These are phyloP conservation scores for Diarsia dahlii DNA, from an alignment of 2,888 invertebrate genomes.

Conservation along the genomic window DNA sequence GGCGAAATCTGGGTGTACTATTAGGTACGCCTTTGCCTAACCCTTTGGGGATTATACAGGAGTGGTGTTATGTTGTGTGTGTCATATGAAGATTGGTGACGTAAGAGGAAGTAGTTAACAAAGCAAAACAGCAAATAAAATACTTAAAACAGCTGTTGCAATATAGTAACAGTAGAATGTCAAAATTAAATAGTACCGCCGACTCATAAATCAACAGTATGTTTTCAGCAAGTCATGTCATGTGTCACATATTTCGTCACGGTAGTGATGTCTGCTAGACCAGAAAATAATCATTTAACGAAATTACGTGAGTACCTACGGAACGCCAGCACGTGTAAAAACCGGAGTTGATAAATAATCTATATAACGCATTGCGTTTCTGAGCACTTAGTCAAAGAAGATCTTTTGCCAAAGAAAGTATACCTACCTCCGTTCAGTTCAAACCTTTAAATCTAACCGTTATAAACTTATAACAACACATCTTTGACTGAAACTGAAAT, in stretches of 20 bases:
- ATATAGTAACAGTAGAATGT: not conserved
- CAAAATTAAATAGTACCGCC: not conserved
- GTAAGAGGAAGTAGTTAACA: not conserved
- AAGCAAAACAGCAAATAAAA: not conserved
- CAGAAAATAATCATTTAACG: constrained; percentile 2
- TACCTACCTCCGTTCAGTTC: not conserved
- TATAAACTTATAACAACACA: not conserved
- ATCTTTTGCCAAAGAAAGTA: not conserved
- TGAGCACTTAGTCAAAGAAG: not conserved
- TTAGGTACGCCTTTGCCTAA: no score
- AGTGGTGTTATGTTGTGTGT: no score
- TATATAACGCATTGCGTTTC: not conserved
- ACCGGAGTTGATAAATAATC: not conserved
- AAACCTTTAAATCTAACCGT: not conserved
- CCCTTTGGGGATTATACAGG: no score
- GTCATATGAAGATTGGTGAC: not conserved
- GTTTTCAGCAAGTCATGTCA: constrained; percentile 7
- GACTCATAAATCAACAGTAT: not conserved
- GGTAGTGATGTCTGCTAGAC: not conserved
- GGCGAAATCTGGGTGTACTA: no score
- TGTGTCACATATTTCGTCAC: constrained; percentile 1
- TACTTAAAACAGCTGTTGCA: not conserved
- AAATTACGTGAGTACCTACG: not conserved
- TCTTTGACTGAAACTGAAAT: not conserved
- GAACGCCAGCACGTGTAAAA: not conserved